phyloP scores from a whole-genome alignment of 2,888 invertebrate species.

The Herminia tarsipennalis region DNA sequence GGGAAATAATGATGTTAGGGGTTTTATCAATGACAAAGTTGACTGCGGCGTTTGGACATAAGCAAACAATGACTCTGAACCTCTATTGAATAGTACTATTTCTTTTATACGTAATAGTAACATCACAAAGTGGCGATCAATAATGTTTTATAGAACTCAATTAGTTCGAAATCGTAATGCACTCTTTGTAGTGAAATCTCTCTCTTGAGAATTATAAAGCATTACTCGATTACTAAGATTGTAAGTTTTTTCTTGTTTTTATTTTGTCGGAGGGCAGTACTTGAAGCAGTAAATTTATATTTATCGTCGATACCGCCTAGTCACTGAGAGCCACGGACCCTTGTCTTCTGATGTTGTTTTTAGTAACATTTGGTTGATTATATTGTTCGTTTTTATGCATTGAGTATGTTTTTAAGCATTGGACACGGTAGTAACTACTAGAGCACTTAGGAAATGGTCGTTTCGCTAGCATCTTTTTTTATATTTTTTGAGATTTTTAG shows the following conservation, averaged over 20 bases:
- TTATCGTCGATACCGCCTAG: conserved; percentile 78
- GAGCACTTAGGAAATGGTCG: conserved; percentile 79
- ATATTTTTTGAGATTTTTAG: conserved; percentile 75
- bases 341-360: conserved; percentile 71
- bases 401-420: conserved; percentile 68
- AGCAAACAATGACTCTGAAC: conserved; percentile 55
- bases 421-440: conserved; percentile 82
- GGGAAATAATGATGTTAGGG: conserved; percentile 82
- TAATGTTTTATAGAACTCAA: conserved; percentile 74
- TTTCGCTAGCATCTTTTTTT: conserved; percentile 78
- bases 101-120: conserved; percentile 56
- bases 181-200: conserved; percentile 50
- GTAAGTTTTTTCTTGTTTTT: conserved; percentile 49
- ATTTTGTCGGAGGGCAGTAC: conserved; percentile 42
- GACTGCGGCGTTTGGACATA: conserved; percentile 75
- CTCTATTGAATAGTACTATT: conserved; percentile 56
- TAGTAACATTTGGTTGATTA: conserved; percentile 80
- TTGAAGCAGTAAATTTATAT: conserved; percentile 39
- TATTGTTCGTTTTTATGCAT: conserved; percentile 82
- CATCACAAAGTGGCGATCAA: conserved; percentile 67
- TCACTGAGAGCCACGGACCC: conserved; percentile 82
- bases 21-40: conserved; percentile 86
- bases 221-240: conserved; percentile 57
- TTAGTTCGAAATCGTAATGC: conserved; percentile 50
- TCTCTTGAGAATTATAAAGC: conserved; percentile 74